Conservation (phyloP, 2,113 vertebrate species). For the Gymnorhina tibicen region DNA sequence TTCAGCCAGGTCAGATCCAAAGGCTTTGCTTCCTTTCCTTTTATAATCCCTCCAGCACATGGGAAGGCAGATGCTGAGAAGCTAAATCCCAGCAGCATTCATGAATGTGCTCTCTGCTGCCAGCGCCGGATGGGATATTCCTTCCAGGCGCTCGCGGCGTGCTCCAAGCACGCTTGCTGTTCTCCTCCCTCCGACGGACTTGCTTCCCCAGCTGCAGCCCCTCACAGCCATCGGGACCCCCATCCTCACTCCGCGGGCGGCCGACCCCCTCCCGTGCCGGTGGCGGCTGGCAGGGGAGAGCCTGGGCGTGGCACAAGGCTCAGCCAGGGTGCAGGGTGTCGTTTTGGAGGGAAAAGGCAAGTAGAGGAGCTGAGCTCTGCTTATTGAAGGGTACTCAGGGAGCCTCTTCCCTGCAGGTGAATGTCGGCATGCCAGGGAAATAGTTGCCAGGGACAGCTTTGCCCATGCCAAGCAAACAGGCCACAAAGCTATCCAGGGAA, state of each 20-base stretch:
- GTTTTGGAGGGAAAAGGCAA: background rate
- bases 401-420: background rate
- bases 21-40: background rate
- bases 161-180: background rate
- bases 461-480: background rate
- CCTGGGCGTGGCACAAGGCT: background rate
- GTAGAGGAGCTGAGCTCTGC: background rate
- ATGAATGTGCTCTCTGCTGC: slow-evolving; percentile 17
- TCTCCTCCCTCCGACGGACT: background rate
- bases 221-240: background rate
- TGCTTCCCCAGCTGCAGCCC: background rate
- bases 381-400: background rate
- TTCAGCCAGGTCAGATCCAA: background rate
- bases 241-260: fast-evolving
- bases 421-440: background rate
- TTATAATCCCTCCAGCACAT: background rate
- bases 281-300: background rate
- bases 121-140: slow-evolving; percentile 45
- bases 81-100: slow-evolving; percentile 43
- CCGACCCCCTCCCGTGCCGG: fast-evolving
- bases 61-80: slow-evolving; percentile 32
- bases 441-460: background rate
- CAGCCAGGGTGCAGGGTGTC: background rate
- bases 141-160: background rate
- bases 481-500: background rate